Percentiles rank a stretch among this genome's conserved stretches.
These are phyloP conservation scores for Acrobeloides nanus DNA, from an alignment of 2,888 invertebrate genomes.

Conservation along the genomic window DNA sequence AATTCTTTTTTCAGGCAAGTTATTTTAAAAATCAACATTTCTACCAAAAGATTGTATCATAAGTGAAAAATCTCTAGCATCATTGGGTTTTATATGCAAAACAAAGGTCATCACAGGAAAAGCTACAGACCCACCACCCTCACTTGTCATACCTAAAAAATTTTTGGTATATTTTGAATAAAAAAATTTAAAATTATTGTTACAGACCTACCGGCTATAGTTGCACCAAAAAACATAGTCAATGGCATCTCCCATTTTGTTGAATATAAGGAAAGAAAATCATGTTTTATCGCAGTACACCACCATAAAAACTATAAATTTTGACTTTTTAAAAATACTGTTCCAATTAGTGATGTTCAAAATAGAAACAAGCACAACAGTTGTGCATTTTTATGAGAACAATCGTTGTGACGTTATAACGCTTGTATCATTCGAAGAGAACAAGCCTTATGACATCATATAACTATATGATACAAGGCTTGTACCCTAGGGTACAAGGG, in stretches of 20 bases:
- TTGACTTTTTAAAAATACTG: no score
- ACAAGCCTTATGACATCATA: no score
- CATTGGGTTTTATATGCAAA: slow-evolving; percentile 36
- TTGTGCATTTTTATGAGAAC: no score
- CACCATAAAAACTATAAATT: slow-evolving; percentile 50
- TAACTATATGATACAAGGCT: no score
- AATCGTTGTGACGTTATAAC: no score
- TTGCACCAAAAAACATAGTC: slow-evolving; percentile 53
- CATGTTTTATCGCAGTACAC: slow-evolving; percentile 39
- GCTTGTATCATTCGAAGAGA: no score
- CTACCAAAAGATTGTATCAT: slow-evolving; percentile 45
- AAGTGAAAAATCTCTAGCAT: slow-evolving; percentile 43
- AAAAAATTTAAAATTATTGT: neutral
- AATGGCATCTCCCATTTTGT: slow-evolving; percentile 51
- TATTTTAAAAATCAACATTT: neutral
- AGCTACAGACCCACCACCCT: slow-evolving; percentile 48
- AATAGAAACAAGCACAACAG: no score
- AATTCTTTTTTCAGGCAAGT: slow-evolving; percentile 1
- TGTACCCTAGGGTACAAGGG: no score
- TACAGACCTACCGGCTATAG: slow-evolving; percentile 29
- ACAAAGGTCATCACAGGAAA: slow-evolving; percentile 50
- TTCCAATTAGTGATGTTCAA: no score
- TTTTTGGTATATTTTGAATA: neutral
- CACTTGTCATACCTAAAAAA: slow-evolving; percentile 42
- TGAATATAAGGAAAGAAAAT: slow-evolving; percentile 42